A percentile compares a stretch with the other conserved stretches of the same genome.
These are phyloP conservation scores for Rotaria sp. DNA, from an alignment of 2,888 invertebrate genomes.

Conservation along the genomic window DNA sequence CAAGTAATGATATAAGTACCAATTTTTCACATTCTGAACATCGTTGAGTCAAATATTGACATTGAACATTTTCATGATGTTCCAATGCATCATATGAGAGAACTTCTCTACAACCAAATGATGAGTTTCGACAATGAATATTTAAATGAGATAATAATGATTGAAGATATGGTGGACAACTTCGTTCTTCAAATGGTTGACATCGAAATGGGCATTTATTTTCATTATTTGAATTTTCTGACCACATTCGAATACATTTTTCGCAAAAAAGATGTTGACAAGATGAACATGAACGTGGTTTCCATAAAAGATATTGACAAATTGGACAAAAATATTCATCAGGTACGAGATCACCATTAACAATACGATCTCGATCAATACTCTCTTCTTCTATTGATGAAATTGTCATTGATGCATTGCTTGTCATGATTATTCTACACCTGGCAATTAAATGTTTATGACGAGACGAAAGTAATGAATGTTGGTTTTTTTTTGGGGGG, in stretches of 20 bases:
- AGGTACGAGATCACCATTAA: background rate
- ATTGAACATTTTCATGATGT: background rate
- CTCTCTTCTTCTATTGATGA: background rate
- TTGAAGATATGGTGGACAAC: background rate
- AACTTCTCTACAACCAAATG: background rate
- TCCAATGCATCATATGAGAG: background rate
- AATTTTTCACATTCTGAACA: background rate
- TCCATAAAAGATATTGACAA: background rate
- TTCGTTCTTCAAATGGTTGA: background rate
- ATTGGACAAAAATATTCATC: background rate
- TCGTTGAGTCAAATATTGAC: background rate
- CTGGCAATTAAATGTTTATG: no score
- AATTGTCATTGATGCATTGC: no score
- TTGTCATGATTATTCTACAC: no score
- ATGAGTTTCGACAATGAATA: background rate
- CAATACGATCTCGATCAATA: background rate
- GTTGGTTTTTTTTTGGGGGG: no score
- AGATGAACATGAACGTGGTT: background rate
- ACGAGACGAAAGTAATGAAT: no score
- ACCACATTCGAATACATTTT: background rate
- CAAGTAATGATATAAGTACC: background rate
- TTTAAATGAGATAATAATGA: background rate
- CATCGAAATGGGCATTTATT: background rate
- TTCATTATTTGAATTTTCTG: background rate
- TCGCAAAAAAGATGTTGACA: background rate